Evolutionary conservation across 30 jellyfish, hydroid and myxozoan species (phyloP).

Genomic region (Chrysaora quinquecirrha): DNA sequence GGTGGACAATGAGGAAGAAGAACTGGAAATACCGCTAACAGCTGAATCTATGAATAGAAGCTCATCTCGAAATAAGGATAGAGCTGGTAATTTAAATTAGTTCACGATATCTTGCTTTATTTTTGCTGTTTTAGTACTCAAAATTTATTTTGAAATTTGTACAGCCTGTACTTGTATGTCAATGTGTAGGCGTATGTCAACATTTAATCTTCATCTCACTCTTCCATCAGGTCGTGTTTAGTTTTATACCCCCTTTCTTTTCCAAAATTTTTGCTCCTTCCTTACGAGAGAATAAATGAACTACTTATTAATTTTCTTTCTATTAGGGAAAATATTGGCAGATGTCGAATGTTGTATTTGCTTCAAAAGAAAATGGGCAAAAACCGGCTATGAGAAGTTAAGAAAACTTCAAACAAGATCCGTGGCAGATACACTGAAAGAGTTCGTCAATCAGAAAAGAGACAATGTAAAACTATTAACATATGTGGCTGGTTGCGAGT

Average conservation of each 20-base stretch:
- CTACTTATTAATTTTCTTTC: background rate
- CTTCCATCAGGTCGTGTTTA: background rate
- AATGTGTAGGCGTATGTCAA: background rate
- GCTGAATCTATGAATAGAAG: no score
- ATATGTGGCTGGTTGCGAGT: background rate
- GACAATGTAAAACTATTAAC: background rate
- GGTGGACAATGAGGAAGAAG: no score
- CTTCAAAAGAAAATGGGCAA: background rate
- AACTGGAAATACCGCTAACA: no score
- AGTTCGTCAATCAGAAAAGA: background rate
- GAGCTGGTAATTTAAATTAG: background rate
- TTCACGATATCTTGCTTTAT: no score
- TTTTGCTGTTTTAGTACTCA: no score
- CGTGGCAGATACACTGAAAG: conserved; percentile 3
- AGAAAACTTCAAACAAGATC: background rate
- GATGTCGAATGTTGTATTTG: conserved; percentile 21
- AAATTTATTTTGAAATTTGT: no score
- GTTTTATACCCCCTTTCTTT: background rate
- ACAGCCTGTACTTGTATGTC: no score
- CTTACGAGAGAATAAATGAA: background rate
- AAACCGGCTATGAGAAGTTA: conserved; percentile 3
- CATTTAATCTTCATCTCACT: background rate
- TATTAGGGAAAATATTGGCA: conserved; percentile 8
- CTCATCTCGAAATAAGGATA: background rate
- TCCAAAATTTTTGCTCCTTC: background rate